Evolutionary conservation across 1,140 invertebrate species (phyloP).

Genomic region (Agrilus planipennis): DNA sequence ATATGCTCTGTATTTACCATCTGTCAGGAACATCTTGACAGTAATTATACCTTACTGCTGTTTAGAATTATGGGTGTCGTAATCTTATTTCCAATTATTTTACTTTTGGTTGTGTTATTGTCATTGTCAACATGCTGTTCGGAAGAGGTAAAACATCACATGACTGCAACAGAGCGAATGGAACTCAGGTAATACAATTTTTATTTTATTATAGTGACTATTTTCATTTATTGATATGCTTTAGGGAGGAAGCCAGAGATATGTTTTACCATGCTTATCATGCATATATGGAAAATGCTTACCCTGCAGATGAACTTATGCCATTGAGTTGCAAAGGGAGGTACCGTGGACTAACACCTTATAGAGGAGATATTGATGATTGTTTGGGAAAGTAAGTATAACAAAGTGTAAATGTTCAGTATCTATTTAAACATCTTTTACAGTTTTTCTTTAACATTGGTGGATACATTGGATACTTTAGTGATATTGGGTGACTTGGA

Average conservation of each 20-base stretch:
- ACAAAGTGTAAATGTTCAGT: not conserved
- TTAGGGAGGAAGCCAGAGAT: constrained; percentile 72
- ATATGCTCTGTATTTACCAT: too few species aligned
- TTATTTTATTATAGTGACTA: not conserved
- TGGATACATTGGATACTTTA: constrained; percentile 89
- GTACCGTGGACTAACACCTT: constrained; percentile 73
- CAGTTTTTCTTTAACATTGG: constrained; percentile 92
- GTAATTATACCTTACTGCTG: too few species aligned
- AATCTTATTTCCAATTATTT: too few species aligned
- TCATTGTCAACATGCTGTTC: too few species aligned
- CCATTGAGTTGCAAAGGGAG: constrained; percentile 89
- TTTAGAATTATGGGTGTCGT: too few species aligned
- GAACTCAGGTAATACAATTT: constrained; percentile 38
- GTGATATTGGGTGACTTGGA: constrained; percentile 84
- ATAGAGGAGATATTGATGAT: constrained; percentile 92
- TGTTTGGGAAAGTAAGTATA: constrained; percentile 85
- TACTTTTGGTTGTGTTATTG: too few species aligned
- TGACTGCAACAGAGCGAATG: constrained; percentile 44
- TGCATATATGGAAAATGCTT: constrained; percentile 95
- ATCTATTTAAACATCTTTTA: too few species aligned
- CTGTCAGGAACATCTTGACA: too few species aligned
- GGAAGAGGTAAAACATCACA: constrained; percentile 33
- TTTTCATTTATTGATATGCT: constrained; percentile 20
- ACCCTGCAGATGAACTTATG: constrained; percentile 97
- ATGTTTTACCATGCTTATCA: constrained; percentile 98